These are phyloP conservation scores for Formicarius rufipectus DNA, from an alignment of 2,113 vertebrate genomes.

Conservation along the genomic window DNA sequence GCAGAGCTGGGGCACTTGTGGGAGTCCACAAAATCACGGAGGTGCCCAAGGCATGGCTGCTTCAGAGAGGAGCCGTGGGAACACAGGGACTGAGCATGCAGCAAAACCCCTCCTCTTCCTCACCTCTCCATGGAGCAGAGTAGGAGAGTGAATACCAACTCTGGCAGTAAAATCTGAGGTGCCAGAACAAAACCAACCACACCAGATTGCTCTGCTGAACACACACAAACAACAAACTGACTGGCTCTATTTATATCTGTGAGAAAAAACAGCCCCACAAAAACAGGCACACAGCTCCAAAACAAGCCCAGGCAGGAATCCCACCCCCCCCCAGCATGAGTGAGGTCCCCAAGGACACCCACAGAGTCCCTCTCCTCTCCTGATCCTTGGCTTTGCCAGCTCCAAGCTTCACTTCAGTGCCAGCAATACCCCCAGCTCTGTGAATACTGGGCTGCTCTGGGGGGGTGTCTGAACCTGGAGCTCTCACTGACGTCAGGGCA, in stretches of 20 bases:
- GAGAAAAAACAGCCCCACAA: not conserved
- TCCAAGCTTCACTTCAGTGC: not conserved
- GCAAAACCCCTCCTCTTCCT: not conserved
- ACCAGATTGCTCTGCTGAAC: not conserved
- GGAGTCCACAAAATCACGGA: not conserved
- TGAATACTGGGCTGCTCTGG: not conserved
- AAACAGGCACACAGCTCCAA: not conserved
- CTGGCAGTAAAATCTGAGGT: not conserved
- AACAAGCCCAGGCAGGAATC: not conserved
- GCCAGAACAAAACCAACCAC: not conserved
- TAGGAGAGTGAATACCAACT: not conserved
- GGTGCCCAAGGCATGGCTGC: not conserved
- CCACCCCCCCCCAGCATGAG: fast-evolving
- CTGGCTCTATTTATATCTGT: not conserved
- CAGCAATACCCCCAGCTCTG: not conserved
- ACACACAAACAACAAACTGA: not conserved
- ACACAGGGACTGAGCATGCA: not conserved
- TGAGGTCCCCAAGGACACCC: not conserved
- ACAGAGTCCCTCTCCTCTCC: not conserved
- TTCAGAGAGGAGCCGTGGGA: not conserved
- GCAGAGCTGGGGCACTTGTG: not conserved
- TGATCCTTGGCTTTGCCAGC: not conserved
- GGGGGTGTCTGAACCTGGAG: not conserved
- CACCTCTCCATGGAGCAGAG: not conserved
- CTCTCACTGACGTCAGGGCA: not conserved